These are phyloP conservation scores for Tricholaema leucomelas DNA, from an alignment of 2,113 vertebrate species.

Conservation along the genomic window DNA sequence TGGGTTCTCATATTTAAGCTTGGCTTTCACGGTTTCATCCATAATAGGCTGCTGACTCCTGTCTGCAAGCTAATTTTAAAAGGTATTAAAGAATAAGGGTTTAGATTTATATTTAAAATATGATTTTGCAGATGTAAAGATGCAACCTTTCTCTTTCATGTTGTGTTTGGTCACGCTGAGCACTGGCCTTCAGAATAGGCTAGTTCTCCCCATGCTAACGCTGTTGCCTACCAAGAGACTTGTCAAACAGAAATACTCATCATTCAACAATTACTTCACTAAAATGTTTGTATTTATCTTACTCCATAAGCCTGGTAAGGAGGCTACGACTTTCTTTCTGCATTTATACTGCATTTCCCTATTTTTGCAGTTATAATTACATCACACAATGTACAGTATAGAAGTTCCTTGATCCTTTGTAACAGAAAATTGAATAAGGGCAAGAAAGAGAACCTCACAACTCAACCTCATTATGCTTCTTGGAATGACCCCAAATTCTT, in stretches of 20 bases:
- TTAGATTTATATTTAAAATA: not conserved
- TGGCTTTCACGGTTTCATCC: not conserved
- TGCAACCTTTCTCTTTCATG: not conserved
- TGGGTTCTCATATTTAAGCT: not conserved
- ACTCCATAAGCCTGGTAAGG: not conserved
- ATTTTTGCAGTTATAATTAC: not conserved
- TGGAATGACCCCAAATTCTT: not conserved
- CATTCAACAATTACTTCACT: not conserved
- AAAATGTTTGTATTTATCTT: not conserved
- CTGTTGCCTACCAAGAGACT: not conserved
- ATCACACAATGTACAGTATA: not conserved
- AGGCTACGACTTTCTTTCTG: not conserved
- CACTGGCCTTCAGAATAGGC: not conserved
- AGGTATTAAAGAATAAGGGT: not conserved
- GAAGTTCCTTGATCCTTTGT: not conserved
- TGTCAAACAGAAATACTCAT: not conserved
- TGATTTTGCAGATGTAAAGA: not conserved
- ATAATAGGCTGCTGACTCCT: not conserved
- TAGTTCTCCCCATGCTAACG: not conserved
- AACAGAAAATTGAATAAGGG: not conserved
- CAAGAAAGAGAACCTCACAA: not conserved
- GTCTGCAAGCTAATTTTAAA: not conserved
- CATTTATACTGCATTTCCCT: not conserved
- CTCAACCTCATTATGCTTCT: not conserved
- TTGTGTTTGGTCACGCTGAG: not conserved